phyloP scores from a whole-genome alignment of 2,888 invertebrate species.

The Dicyrtomina minuta region DNA sequence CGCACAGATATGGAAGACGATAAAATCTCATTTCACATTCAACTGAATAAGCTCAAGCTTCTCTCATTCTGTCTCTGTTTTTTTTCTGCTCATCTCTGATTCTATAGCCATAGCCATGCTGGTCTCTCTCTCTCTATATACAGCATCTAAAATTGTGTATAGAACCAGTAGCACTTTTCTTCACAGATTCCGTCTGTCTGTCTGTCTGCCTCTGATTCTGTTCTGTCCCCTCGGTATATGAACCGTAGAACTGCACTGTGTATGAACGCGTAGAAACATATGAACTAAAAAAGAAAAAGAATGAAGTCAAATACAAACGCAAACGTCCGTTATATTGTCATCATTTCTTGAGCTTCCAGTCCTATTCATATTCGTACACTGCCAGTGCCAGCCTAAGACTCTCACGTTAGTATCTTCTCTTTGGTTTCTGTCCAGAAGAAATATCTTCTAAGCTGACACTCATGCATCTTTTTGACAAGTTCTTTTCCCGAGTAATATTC shows the following conservation, averaged over 20 bases:
- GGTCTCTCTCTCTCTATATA: too few species aligned
- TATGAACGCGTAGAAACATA: neutral
- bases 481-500: slow-evolving; percentile 1
- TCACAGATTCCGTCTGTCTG: too few species aligned
- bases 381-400: too few species aligned
- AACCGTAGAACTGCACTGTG: neutral
- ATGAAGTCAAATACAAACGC: neutral
- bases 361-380: too few species aligned
- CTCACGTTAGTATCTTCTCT: slow-evolving; percentile 1
- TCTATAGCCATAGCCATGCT: too few species aligned
- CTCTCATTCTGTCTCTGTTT: too few species aligned
- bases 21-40: slow-evolving; percentile 30
- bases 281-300: neutral
- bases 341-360: too few species aligned
- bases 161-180: too few species aligned
- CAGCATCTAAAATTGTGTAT: too few species aligned
- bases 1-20: slow-evolving; percentile 5
- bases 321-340: slow-evolving; percentile 4
- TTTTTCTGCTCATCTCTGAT: too few species aligned
- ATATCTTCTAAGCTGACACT: slow-evolving; percentile 28
- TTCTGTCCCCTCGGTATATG: neutral
- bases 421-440: slow-evolving; percentile 24
- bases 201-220: neutral
- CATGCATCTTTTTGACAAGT: slow-evolving; percentile 29
- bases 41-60: too few species aligned